These are phyloP conservation scores for Heterodera carotae DNA, from an alignment of 1,140 invertebrate species.

Conservation along the genomic window DNA sequence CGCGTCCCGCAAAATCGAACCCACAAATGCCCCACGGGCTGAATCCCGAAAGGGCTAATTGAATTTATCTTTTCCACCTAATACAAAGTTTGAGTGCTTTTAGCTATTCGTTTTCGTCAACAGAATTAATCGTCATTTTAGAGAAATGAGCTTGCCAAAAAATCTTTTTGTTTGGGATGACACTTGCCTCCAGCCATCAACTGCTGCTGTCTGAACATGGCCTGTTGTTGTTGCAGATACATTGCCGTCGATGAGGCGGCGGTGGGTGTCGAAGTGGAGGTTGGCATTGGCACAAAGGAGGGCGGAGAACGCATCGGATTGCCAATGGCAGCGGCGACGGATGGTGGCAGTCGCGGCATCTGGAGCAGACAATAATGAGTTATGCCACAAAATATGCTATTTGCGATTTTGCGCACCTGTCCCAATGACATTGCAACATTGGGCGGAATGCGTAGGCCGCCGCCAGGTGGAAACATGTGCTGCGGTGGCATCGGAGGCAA, in stretches of 20 bases:
- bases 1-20: too few relatives aligned
- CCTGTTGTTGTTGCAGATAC: background rate
- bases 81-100: too few relatives aligned
- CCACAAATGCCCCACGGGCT: too few relatives aligned
- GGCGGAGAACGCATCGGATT: constrained; percentile 13
- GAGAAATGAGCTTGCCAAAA: too few relatives aligned
- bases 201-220: background rate
- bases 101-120: too few relatives aligned
- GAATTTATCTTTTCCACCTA: too few relatives aligned
- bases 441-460: background rate
- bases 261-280: background rate
- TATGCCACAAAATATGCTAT: background rate
- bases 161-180: too few relatives aligned
- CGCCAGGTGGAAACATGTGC: background rate
- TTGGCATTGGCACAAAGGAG: background rate
- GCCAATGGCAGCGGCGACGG: background rate
- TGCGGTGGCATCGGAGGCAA: background rate
- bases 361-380: background rate
- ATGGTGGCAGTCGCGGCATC: background rate
- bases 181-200: background rate
- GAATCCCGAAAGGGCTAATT: too few relatives aligned
- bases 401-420: background rate
- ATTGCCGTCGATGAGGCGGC: background rate
- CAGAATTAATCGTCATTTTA: too few relatives aligned
- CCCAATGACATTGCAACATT: background rate